Evolutionary conservation across 2,888 invertebrate species (phyloP).

Genomic region (Spilarctia lutea): DNA sequence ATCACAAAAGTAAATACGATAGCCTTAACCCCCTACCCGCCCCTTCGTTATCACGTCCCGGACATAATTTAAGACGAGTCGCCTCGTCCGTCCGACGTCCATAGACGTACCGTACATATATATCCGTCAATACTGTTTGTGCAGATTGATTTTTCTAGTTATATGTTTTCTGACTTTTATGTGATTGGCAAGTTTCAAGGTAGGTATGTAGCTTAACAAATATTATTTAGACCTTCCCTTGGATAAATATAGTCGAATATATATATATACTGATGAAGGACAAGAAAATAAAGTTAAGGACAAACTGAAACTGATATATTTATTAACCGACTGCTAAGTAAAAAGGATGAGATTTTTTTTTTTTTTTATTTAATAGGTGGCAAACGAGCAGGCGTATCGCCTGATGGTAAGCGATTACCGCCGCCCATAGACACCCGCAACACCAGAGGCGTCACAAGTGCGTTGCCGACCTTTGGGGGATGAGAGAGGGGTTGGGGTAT

Average conservation of each 20-base stretch:
- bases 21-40: conserved; percentile 46
- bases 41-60: conserved; percentile 81
- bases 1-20: conserved; percentile 67
- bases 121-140: conserved; percentile 56
- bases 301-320: neutral
- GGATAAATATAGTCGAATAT: neutral
- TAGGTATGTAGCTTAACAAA: conserved; percentile 13
- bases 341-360: neutral
- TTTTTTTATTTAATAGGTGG: too few relatives aligned
- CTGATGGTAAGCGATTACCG: too few relatives aligned
- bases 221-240: conserved; percentile 10
- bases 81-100: conserved; percentile 43
- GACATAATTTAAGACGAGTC: conserved; percentile 82
- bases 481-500: too few relatives aligned
- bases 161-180: conserved; percentile 25
- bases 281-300: neutral
- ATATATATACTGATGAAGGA: neutral
- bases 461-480: too few relatives aligned
- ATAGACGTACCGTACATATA: conserved; percentile 25
- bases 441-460: too few relatives aligned
- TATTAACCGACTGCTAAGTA: neutral
- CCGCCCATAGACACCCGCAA: too few relatives aligned
- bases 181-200: conserved; percentile 28
- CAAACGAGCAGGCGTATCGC: too few relatives aligned
- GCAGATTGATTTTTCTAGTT: conserved; percentile 53